phyloP scores from a whole-genome alignment of 1,140 invertebrate species.

The Vanessa atalanta region DNA sequence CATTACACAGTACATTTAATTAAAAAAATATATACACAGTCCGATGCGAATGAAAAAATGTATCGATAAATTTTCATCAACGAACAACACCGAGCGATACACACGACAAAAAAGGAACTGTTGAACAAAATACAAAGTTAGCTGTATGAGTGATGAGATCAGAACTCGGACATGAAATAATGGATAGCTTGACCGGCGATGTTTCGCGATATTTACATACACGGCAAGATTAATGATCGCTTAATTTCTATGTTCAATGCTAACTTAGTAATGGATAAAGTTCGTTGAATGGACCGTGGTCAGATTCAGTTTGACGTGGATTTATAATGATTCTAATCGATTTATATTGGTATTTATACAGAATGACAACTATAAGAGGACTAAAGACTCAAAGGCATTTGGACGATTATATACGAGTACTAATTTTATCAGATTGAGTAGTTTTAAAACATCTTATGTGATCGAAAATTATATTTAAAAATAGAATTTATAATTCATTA shows the following conservation, averaged over 20 bases:
- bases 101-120: conserved; percentile 34
- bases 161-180: conserved; percentile 45
- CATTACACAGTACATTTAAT: conserved; percentile 12
- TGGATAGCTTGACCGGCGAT: conserved; percentile 61
- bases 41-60: conserved; percentile 2
- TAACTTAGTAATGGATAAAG: conserved; percentile 34
- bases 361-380: too few relatives aligned
- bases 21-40: not conserved
- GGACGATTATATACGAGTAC: too few relatives aligned
- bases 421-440: too few relatives aligned
- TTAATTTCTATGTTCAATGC: conserved; percentile 34
- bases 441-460: too few relatives aligned
- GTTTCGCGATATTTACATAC: conserved; percentile 68
- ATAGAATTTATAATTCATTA: too few relatives aligned
- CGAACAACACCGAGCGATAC: conserved; percentile 10
- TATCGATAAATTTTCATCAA: conserved; percentile 11
- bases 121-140: conserved; percentile 42
- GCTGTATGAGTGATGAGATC: conserved; percentile 48
- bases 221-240: conserved; percentile 62
- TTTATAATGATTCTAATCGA: too few relatives aligned
- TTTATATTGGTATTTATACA: too few relatives aligned
- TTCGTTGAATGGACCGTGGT: not conserved
- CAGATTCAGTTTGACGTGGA: not conserved
- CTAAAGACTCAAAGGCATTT: too few relatives aligned
- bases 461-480: too few relatives aligned